Percentiles rank a stretch among this genome's conserved stretches.
Evolutionary conservation across 2,113 vertebrate species (phyloP).

Genomic region (Carollia perspicillata): DNA sequence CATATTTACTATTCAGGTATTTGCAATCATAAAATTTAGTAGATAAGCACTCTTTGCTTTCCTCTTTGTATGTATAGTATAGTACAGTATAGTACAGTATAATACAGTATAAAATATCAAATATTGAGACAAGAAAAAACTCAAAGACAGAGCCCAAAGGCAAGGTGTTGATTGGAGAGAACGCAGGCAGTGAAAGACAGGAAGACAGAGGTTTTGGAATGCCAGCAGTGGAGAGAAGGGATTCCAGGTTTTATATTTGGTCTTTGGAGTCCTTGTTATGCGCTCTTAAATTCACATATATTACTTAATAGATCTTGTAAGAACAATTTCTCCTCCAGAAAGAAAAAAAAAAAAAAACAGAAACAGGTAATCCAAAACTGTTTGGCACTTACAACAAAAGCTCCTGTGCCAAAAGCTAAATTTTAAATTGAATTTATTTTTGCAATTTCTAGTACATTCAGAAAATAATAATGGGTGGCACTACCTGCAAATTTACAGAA

Average conservation of each 20-base stretch:
- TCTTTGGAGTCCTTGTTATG: background rate
- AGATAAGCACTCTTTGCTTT: background rate
- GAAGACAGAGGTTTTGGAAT: background rate
- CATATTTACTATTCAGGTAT: background rate
- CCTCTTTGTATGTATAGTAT: background rate
- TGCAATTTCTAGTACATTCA: slow-evolving; percentile 7
- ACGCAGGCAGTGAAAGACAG: background rate
- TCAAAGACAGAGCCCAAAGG: background rate
- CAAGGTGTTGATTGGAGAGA: background rate
- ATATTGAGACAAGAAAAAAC: background rate
- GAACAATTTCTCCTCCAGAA: background rate
- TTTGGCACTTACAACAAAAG: background rate
- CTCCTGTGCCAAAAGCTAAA: background rate
- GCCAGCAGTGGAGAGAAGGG: background rate
- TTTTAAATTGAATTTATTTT: background rate
- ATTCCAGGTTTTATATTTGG: background rate
- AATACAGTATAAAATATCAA: slow-evolving; percentile 18
- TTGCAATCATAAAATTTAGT: background rate
- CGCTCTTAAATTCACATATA: background rate
- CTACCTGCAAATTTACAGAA: background rate
- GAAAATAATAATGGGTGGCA: background rate
- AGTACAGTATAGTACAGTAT: background rate
- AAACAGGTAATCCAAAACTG: background rate
- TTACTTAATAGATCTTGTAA: background rate
- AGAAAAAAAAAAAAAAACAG: background rate